phyloP scores from a whole-genome alignment of 2,797 vertebrate species.

The Mus minutoides region DNA sequence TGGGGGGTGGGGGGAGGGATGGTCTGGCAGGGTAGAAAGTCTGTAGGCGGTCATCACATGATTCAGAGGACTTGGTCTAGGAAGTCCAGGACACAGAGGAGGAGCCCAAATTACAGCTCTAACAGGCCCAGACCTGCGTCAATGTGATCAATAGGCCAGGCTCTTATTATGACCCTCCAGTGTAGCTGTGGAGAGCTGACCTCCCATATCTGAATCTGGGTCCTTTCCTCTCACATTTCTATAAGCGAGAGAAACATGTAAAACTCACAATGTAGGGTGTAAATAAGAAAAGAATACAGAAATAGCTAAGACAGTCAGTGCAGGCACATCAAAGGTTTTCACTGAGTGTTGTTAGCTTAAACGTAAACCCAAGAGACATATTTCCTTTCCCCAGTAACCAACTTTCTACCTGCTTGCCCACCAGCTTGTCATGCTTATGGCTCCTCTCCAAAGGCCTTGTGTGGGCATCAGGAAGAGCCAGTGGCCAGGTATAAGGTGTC shows the following conservation, averaged over 20 bases:
- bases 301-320: neutral
- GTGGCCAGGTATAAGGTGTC: neutral
- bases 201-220: neutral
- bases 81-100: neutral
- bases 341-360: neutral
- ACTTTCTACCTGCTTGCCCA: neutral
- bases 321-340: too few relatives aligned
- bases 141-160: neutral
- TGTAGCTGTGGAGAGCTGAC: neutral
- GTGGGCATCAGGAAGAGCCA: neutral
- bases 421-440: neutral
- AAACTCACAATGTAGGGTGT: neutral
- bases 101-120: too few relatives aligned
- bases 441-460: neutral
- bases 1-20: neutral
- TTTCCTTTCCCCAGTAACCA: neutral
- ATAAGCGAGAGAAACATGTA: neutral
- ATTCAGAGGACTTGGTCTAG: neutral
- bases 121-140: neutral
- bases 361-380: neutral
- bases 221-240: neutral
- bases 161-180: neutral
- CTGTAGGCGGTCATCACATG: accelerated
- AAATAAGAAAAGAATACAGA: neutral
- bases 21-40: slow-evolving; percentile 8